phyloP scores from a whole-genome alignment of 1,140 invertebrate species.

The Papilio xuthus region DNA sequence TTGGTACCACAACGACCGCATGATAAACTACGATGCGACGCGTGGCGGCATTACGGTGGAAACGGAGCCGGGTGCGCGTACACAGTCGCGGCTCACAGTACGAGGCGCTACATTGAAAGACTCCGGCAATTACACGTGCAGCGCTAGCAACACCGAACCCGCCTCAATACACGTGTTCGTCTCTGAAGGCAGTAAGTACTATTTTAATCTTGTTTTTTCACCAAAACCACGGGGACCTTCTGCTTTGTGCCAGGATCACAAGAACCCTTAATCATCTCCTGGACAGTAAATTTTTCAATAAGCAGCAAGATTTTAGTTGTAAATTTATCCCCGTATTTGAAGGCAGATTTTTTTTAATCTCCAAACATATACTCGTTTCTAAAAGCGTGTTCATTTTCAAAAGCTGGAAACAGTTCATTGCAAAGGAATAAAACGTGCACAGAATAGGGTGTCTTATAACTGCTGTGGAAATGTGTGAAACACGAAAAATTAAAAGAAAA shows the following conservation, averaged over 20 bases:
- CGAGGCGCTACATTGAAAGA: conserved; percentile 91
- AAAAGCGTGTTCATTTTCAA: conserved; percentile 84
- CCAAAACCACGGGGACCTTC: too few relatives aligned
- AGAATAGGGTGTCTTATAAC: too few relatives aligned
- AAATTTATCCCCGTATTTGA: too few relatives aligned
- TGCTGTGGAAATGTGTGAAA: not conserved
- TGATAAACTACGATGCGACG: conserved; percentile 95
- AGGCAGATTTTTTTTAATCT: conserved; percentile 52
- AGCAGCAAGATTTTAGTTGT: too few relatives aligned
- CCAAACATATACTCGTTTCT: conserved; percentile 94
- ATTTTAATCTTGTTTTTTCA: too few relatives aligned
- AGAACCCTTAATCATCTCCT: not conserved
- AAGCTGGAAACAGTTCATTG: too few relatives aligned
- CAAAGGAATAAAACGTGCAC: too few relatives aligned
- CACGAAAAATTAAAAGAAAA: not conserved
- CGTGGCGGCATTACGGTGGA: conserved; percentile 92
- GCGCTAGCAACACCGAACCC: conserved; percentile 93
- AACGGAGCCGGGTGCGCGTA: conserved; percentile 91
- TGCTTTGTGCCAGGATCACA: too few relatives aligned
- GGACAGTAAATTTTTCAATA: too few relatives aligned
- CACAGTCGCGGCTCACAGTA: conserved; percentile 91
- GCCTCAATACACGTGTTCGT: conserved; percentile 95
- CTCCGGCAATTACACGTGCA: conserved; percentile 95
- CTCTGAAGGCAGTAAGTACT: conserved; percentile 90
- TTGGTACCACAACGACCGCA: conserved; percentile 95